Conservation (phyloP, 1,140 invertebrate genomes). For the Ooceraea biroi region DNA sequence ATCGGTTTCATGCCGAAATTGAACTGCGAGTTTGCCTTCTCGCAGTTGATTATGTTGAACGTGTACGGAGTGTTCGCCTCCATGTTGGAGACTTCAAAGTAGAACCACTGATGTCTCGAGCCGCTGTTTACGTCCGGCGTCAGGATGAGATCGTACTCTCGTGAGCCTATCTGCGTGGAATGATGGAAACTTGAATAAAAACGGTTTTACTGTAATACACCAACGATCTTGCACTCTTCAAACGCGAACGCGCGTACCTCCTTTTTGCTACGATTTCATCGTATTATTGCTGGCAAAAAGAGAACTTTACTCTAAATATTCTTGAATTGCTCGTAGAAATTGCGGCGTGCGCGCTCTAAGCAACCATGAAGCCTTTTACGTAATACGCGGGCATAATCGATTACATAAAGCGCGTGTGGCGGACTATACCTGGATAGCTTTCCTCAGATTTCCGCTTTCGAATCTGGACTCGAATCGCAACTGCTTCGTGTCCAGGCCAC, state of each 20-base stretch:
- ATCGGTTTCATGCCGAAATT: slow-evolving; percentile 97
- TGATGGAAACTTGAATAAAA: too few relatives aligned
- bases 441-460: slow-evolving; percentile 95
- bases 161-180: slow-evolving; percentile 88
- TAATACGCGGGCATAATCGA: slow-evolving; percentile 29
- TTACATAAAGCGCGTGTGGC: slow-evolving; percentile 1
- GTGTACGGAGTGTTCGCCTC: slow-evolving; percentile 90
- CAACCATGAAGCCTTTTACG: background rate
- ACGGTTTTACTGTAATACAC: too few relatives aligned
- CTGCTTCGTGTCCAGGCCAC: slow-evolving; percentile 85
- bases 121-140: slow-evolving; percentile 94
- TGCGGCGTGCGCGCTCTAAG: background rate
- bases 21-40: slow-evolving; percentile 96
- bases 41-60: slow-evolving; percentile 97
- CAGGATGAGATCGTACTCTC: slow-evolving; percentile 95
- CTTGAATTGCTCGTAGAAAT: background rate
- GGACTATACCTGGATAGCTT: slow-evolving; percentile 92
- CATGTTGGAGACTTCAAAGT: slow-evolving; percentile 96
- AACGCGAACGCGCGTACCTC: too few relatives aligned
- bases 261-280: too few relatives aligned
- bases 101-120: slow-evolving; percentile 96
- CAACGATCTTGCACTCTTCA: too few relatives aligned
- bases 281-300: background rate
- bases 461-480: slow-evolving; percentile 95
- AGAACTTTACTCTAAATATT: background rate